These are phyloP conservation scores for Lithophane socia DNA, from an alignment of 2,888 invertebrate species.

Conservation along the genomic window DNA sequence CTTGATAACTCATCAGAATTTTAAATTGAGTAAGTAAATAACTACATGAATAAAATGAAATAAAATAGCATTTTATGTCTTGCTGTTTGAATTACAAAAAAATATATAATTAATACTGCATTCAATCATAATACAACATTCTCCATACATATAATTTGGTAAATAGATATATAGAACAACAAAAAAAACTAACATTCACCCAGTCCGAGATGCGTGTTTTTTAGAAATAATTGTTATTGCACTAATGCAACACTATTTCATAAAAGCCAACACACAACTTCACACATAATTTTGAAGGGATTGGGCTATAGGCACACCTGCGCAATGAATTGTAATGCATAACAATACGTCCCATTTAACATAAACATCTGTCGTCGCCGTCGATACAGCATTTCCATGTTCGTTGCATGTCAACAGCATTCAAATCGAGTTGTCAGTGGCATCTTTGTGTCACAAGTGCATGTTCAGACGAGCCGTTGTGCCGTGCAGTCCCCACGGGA, in stretches of 20 bases:
- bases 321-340: constrained; percentile 40
- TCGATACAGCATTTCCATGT: constrained; percentile 52
- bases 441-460: constrained; percentile 67
- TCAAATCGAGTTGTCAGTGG: constrained; percentile 66
- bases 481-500: constrained; percentile 52
- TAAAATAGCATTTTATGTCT: background rate
- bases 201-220: background rate
- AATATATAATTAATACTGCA: background rate
- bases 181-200: background rate
- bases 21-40: background rate
- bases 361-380: constrained; percentile 36
- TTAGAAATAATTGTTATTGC: background rate
- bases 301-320: background rate
- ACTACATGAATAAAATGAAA: background rate
- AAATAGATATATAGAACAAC: background rate
- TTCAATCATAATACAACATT: background rate
- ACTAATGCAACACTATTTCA: background rate
- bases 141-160: background rate
- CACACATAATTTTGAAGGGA: background rate
- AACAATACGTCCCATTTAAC: constrained; percentile 46
- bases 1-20: background rate
- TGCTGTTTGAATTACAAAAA: background rate
- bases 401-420: constrained; percentile 59
- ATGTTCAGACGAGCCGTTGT: constrained; percentile 63
- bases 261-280: background rate